These are phyloP conservation scores for Drosophila sordidula DNA, from an alignment of 2,888 invertebrate species.

Conservation along the genomic window DNA sequence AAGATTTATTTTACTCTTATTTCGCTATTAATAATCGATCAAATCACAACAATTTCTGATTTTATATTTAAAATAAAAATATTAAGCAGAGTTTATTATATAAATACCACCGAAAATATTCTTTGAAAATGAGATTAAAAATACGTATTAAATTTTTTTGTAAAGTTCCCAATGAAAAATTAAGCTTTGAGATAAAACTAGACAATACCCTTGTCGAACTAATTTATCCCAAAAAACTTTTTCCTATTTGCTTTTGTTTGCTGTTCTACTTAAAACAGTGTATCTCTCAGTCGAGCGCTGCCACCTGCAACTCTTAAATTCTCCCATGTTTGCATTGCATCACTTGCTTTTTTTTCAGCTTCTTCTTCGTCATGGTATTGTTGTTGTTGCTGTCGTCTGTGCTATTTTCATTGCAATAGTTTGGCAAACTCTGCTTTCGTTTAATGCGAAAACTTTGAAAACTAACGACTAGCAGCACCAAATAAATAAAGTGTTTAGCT, in stretches of 20 bases:
- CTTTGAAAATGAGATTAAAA: too few species aligned
- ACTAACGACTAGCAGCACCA: slow-evolving; percentile 59
- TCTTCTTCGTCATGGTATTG: neutral
- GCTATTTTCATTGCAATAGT: slow-evolving; percentile 69
- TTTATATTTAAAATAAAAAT: too few species aligned
- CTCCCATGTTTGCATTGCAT: slow-evolving; percentile 19
- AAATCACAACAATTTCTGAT: too few species aligned
- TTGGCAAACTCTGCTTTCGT: slow-evolving; percentile 57
- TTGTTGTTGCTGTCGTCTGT: neutral
- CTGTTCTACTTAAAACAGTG: neutral
- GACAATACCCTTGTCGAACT: too few species aligned
- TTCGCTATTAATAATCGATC: too few species aligned
- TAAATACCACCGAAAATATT: too few species aligned
- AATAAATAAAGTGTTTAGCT: slow-evolving; percentile 76
- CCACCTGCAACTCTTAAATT: neutral
- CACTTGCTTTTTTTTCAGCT: slow-evolving; percentile 2
- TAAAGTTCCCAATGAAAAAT: too few species aligned
- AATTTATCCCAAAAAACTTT: too few species aligned
- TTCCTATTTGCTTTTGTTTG: neutral
- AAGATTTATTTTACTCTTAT: too few species aligned
- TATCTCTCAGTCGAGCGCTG: neutral
- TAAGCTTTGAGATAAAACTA: too few species aligned
- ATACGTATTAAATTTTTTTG: too few species aligned
- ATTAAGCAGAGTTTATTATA: too few species aligned
- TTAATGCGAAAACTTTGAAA: slow-evolving; percentile 75